These are phyloP conservation scores for Pygoscelis adeliae DNA, from an alignment of 2,113 vertebrate genomes.

Conservation along the genomic window DNA sequence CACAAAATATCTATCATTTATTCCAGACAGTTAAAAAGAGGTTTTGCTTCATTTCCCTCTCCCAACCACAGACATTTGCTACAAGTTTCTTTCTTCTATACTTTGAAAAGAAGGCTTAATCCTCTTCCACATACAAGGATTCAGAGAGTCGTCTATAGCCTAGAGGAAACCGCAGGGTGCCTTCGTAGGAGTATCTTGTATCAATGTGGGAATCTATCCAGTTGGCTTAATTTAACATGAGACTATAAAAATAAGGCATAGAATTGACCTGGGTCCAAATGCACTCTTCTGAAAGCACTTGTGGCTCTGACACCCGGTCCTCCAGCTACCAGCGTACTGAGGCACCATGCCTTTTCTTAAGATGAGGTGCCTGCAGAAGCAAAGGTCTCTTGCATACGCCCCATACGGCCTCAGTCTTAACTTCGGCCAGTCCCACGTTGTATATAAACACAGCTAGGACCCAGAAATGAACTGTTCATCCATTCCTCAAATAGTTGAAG, in stretches of 20 bases:
- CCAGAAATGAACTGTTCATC: not conserved
- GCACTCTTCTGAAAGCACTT: not conserved
- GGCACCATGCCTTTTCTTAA: not conserved
- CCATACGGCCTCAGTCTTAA: not conserved
- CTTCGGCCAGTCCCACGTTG: accelerated
- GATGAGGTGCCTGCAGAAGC: not conserved
- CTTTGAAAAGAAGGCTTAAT: not conserved
- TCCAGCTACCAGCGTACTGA: not conserved
- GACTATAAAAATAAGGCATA: not conserved
- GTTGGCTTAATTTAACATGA: not conserved
- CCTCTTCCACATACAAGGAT: not conserved
- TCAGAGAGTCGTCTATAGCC: not conserved
- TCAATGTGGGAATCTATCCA: not conserved
- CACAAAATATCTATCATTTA: not conserved
- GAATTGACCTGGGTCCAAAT: not conserved
- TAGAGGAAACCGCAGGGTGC: not conserved
- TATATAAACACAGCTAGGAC: not conserved
- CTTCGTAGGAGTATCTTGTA: not conserved
- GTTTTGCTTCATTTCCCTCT: not conserved
- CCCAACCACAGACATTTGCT: not conserved
- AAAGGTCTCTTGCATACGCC: not conserved
- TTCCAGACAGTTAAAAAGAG: not conserved
- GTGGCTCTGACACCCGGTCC: not conserved
- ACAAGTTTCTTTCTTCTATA: not conserved
- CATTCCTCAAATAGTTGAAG: not conserved